Evolutionary conservation across 2,888 invertebrate species (phyloP).

Genomic region (Colostygia pectinataria): DNA sequence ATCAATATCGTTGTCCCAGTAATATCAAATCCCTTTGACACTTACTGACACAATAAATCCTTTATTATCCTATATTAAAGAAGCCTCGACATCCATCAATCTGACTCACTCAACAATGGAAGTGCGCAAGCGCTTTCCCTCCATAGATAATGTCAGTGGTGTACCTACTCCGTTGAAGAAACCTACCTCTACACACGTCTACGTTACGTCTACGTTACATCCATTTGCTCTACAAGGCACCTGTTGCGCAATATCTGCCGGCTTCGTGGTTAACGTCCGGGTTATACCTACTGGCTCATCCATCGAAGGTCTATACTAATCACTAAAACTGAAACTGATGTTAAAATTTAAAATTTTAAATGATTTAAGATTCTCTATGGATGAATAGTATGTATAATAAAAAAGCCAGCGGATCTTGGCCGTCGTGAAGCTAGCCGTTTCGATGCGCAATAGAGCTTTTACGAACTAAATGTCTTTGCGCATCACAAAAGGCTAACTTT

Average conservation of each 20-base stretch:
- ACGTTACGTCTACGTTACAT: constrained; percentile 15
- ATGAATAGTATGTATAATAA: too few relatives aligned
- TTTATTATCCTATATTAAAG: too few relatives aligned
- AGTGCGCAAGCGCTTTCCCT: constrained; percentile 40
- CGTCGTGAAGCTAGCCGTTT: too few relatives aligned
- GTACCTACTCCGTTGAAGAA: not conserved
- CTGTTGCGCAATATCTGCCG: constrained; percentile 37
- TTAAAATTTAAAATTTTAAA: not conserved
- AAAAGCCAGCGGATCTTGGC: too few relatives aligned
- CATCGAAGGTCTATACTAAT: not conserved
- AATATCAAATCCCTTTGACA: too few relatives aligned
- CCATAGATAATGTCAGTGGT: constrained; percentile 36
- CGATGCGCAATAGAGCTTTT: too few relatives aligned
- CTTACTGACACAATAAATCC: too few relatives aligned
- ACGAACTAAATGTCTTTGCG: too few relatives aligned
- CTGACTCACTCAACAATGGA: constrained; percentile 5
- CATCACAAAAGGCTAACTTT: too few relatives aligned
- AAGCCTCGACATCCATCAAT: too few relatives aligned
- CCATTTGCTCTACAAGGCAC: constrained; percentile 28
- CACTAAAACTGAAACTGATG: not conserved
- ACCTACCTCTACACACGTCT: not conserved
- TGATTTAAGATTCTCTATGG: too few relatives aligned
- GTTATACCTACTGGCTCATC: not conserved
- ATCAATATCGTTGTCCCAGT: too few relatives aligned
- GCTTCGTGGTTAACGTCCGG: constrained; percentile 12